Evolutionary conservation across 2,113 vertebrate genomes (phyloP), one percentile per base, ranked within the genome.

Genomic region (Sylvietta virens): DNA sequence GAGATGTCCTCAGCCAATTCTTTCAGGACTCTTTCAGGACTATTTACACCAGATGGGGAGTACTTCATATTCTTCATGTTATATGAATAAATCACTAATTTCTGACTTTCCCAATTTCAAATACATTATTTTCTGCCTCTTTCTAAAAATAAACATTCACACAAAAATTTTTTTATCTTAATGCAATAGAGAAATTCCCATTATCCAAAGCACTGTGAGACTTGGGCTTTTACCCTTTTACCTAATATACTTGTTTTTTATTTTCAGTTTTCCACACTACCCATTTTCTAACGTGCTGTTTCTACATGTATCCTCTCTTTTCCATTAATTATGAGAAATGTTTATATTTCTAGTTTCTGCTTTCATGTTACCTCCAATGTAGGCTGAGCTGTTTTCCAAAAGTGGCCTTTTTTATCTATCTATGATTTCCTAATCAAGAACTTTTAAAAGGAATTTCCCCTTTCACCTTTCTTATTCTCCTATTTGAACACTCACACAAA

Each of bases 1-100:
- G 88, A 93, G 82, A 88, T 71, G 42, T 86, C 58, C 82, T 88
- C 47, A 44, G 91, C 47, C 88, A 95, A 78, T 86, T 88, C 80
- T 93, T 95, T 48, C 64, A 88, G 72, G 80, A 77, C 47, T 92
- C 60, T n/a, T 88, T 28, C 58, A 61, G 37, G 58, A 71, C 37
- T 83, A 64, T 70, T 82, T 83, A 88, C 1, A 0, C 64, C 88
- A 94, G 80, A 88, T 78, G 94, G 85, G 47, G 19, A 96, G 24
- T 18, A 62, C 26, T 86, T 88, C 19, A 66, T 70, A 70, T 50
- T 92, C 47, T 35, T 81, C 56, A 50, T 7, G 0, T 66, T 70
- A 44, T 28, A 37, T 28, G 72, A 70, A 81, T 58, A 96, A 81
- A 74, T 73, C 54, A 66, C 35, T 67, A 9, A 86, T 92, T 93